phyloP scores from a whole-genome alignment of 2,113 vertebrate genomes.

The Rallus limicola region DNA sequence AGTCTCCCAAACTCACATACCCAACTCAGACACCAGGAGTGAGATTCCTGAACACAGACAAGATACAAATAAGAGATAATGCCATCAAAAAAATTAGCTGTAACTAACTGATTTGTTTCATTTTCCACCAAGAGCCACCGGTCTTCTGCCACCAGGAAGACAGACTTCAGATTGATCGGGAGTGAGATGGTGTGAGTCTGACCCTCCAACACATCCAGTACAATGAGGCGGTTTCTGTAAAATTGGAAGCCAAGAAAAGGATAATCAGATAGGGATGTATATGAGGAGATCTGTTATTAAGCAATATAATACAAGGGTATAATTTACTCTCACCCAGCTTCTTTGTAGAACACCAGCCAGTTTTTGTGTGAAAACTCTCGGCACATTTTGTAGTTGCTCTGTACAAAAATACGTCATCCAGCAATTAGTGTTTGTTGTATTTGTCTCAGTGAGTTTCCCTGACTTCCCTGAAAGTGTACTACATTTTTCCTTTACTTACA shows the following conservation, averaged over 20 bases:
- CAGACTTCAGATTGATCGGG: conserved; percentile 85
- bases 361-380: conserved; percentile 95
- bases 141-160: conserved; percentile 92
- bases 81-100: not conserved
- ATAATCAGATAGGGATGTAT: not conserved
- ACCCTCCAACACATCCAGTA: conserved; percentile 92
- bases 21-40: not conserved
- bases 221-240: conserved; percentile 84
- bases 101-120: conserved; percentile 85
- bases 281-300: not conserved
- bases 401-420: conserved; percentile 18
- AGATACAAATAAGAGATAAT: not conserved
- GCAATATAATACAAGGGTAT: not conserved
- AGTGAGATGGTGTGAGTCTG: conserved; percentile 87
- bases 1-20: not conserved
- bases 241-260: conserved; percentile 48
- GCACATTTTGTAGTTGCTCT: conserved; percentile 88
- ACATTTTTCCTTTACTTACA: not conserved
- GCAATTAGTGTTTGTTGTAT: not conserved
- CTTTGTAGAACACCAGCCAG: conserved; percentile 95
- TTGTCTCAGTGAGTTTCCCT: not conserved
- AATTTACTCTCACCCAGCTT: conserved; percentile 82
- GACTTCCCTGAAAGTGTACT: not conserved
- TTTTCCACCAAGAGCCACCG: conserved; percentile 92
- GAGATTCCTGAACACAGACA: not conserved